These are phyloP conservation scores for Apus apus DNA, from an alignment of 2,113 vertebrate genomes.

Conservation along the genomic window DNA sequence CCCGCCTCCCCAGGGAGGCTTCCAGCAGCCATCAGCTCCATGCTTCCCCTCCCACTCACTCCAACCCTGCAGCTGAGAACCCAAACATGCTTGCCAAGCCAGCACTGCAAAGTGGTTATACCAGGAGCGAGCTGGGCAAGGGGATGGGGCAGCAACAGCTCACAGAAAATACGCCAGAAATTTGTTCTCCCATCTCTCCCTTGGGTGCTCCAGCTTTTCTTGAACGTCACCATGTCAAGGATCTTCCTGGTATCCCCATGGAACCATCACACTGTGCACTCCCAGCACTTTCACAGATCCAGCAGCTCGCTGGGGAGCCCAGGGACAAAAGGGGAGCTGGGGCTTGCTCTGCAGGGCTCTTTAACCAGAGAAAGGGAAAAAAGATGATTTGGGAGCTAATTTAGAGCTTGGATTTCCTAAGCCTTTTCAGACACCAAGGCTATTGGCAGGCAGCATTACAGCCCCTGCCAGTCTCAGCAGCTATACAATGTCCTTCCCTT, in stretches of 20 bases:
- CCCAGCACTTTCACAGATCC: background rate
- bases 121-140: background rate
- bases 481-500: constrained; percentile 57
- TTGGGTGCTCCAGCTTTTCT: background rate
- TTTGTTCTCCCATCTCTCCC: background rate
- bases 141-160: rapidly evolving
- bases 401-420: constrained; percentile 51
- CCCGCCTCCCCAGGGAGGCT: background rate
- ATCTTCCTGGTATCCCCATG: rapidly evolving
- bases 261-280: background rate
- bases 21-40: background rate
- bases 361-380: background rate
- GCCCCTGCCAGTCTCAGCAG: constrained; percentile 48
- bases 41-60: background rate
- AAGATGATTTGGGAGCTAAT: constrained; percentile 35
- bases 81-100: rapidly evolving
- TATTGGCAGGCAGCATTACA: constrained; percentile 35
- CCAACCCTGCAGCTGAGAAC: background rate
- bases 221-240: rapidly evolving
- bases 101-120: rapidly evolving
- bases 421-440: constrained; percentile 32
- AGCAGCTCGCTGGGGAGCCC: background rate
- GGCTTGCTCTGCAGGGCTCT: background rate
- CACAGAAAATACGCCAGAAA: background rate
- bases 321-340: rapidly evolving